Evolutionary conservation across 2,797 vertebrate genomes (phyloP), one percentile per base, ranked within the genome.

Genomic region (Apogon hyalosoma): DNA sequence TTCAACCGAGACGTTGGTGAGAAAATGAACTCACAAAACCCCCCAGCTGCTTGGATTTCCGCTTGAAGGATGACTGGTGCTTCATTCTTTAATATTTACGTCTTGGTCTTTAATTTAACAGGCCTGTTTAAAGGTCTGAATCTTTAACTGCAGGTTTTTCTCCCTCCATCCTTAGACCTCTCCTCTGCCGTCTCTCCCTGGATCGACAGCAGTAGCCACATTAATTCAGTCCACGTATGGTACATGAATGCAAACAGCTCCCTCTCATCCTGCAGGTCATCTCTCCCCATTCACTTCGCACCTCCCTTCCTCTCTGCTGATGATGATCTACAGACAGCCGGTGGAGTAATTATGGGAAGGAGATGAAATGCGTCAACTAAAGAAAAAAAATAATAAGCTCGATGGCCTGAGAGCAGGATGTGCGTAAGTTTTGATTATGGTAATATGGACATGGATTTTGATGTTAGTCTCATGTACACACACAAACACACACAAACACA

Each of bases 311-410:
- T 51, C 42, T 10, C 24, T 73, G 51, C 13, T 57, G 41, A 47
- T 41, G 36, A 79, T 51, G 43, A 82, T 82, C 55, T 61, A 63
- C 57, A 79, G 38, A 63, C 64, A 16, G 67, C 28, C 31, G 68
- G 52, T 71, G 66, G 82, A 78, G 81, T 87, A 86, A 91, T 90
- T 83, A 81, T 12, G 51, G 41, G 16, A 39, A 73, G 70, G 66
- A 78, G 77, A 79, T 65, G 53, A 84, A 74, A 49, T 58, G 57
- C 41, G 11, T 56, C 49, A 66, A 52, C 48, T 12, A 1, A 55
- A 41, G 67, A 77, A 69, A 80, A 24, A 43, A 2, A 16, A 38
- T 49, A 13, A 13, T 13, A n/a, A 63, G 42, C 50, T 72, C 3
- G 0, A 16, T 7, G 11, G n/a, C 6, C 41, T 16, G 58, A 77